A percentile compares a stretch with the other conserved stretches of the same genome.
Evolutionary conservation across 2,888 invertebrate genomes (phyloP).

Genomic region (Dorcus parallelipipedus): DNA sequence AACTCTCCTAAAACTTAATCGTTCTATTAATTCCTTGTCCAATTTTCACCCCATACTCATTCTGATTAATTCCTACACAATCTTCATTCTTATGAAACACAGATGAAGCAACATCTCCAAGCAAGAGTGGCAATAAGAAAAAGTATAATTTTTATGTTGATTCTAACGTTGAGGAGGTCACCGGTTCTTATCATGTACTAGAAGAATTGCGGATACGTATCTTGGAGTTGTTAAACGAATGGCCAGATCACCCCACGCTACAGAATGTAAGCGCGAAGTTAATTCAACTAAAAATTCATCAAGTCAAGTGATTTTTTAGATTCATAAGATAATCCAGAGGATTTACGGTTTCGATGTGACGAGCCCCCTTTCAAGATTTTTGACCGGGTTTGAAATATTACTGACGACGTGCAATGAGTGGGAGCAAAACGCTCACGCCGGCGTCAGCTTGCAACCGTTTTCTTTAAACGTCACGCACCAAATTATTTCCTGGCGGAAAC

Average conservation of each 20-base stretch:
- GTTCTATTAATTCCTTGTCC: too few relatives aligned
- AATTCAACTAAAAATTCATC: not conserved
- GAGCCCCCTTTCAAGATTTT: conserved; percentile 81
- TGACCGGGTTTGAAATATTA: conserved; percentile 86
- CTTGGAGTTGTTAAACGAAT: conserved; percentile 65
- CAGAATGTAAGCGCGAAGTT: conserved; percentile 58
- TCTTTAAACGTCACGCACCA: conserved; percentile 73
- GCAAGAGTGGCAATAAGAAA: conserved; percentile 28
- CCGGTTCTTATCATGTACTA: conserved; percentile 68
- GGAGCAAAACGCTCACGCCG: conserved; percentile 87
- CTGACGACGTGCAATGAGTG: conserved; percentile 83
- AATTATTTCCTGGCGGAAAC: conserved; percentile 86
- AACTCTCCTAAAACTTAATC: too few relatives aligned
- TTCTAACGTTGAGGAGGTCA: conserved; percentile 74
- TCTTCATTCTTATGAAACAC: not conserved
- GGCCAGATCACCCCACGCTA: conserved; percentile 89
- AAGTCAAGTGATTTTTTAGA: conserved; percentile 48
- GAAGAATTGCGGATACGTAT: conserved; percentile 61
- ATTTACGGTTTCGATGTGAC: conserved; percentile 70
- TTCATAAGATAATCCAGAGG: conserved; percentile 63
- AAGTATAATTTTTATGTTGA: conserved; percentile 78
- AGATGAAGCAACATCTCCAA: conserved; percentile 26
- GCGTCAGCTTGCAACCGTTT: conserved; percentile 74
- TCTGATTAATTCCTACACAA: too few relatives aligned
- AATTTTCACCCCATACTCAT: too few relatives aligned